Evolutionary conservation across 2,888 invertebrate species (phyloP).

Genomic region (Amblyjoppa fuscipennis): DNA sequence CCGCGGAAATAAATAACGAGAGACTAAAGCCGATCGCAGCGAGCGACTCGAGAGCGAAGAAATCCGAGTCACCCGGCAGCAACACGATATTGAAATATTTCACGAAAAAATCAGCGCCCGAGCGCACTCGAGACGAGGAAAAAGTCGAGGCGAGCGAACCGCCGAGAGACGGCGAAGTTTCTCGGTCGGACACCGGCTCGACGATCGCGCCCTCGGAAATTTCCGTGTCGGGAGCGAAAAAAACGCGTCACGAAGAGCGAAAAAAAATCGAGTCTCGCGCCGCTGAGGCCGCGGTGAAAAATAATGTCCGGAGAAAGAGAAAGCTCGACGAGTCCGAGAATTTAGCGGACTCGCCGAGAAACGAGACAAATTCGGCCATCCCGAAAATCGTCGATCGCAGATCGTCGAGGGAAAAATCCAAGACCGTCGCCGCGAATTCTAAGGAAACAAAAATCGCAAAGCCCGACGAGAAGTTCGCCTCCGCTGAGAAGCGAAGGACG

Average conservation of each 20-base stretch:
- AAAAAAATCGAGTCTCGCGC: background rate
- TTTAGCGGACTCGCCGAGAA: constrained; percentile 22
- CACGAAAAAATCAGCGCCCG: constrained; percentile 41
- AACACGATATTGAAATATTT: constrained; percentile 69
- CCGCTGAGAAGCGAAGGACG: background rate
- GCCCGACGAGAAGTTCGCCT: background rate
- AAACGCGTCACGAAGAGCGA: background rate
- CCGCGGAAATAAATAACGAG: constrained; percentile 76
- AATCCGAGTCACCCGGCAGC: constrained; percentile 3
- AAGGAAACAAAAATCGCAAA: constrained; percentile 4
- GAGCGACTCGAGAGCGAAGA: constrained; percentile 29
- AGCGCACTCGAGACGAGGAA: background rate
- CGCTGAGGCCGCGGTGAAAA: background rate
- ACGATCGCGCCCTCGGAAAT: background rate
- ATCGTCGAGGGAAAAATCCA: constrained; percentile 3
- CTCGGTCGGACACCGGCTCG: constrained; percentile 30
- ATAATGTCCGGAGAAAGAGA: constrained; percentile 33
- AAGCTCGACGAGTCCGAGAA: constrained; percentile 19
- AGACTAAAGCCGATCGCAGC: constrained; percentile 12
- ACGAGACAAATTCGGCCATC: background rate
- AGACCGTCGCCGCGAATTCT: background rate
- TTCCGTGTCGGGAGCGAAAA: background rate
- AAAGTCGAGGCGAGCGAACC: background rate
- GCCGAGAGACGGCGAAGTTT: constrained; percentile 42
- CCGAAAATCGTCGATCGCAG: background rate